These are phyloP conservation scores for Chunga burmeisteri DNA, from an alignment of 2,113 vertebrate genomes.

Conservation along the genomic window DNA sequence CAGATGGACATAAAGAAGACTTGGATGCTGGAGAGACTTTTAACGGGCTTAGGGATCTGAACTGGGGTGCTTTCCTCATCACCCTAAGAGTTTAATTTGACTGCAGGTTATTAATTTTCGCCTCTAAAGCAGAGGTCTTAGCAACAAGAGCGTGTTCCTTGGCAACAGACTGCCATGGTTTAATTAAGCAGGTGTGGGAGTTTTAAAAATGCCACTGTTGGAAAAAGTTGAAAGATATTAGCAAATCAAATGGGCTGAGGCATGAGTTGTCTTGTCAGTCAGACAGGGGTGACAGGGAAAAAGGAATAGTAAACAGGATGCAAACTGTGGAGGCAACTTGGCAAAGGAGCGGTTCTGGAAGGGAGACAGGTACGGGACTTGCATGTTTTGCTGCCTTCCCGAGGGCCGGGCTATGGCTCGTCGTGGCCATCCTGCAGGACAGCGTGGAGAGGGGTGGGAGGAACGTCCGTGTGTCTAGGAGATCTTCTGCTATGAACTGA, in stretches of 20 bases:
- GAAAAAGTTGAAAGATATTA: constrained; percentile 38
- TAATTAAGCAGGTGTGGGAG: constrained; percentile 65
- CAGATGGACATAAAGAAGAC: constrained; percentile 20
- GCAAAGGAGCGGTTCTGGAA: not conserved
- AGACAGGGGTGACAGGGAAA: not conserved
- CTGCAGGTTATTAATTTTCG: constrained; percentile 60
- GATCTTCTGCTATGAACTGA: not conserved
- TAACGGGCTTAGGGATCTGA: not conserved
- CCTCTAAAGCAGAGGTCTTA: constrained; percentile 51
- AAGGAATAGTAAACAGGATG: constrained; percentile 37
- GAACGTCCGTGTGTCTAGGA: not conserved
- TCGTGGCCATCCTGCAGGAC: rapidly evolving
- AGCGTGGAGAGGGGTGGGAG: not conserved
- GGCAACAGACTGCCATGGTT: constrained; percentile 56
- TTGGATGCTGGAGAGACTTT: not conserved
- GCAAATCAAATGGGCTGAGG: constrained; percentile 53
- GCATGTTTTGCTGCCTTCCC: not conserved
- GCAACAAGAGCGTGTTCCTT: constrained; percentile 51
- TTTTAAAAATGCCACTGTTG: constrained; percentile 29
- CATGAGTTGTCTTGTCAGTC: constrained; percentile 21
- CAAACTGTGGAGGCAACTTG: not conserved
- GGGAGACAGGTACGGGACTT: not conserved
- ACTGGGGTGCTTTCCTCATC: constrained; percentile 6
- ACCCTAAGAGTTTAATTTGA: constrained; percentile 45
- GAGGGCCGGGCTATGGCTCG: not conserved